Evolutionary conservation across 2,888 invertebrate species (phyloP).

Genomic region (Coleophora flavipennella): DNA sequence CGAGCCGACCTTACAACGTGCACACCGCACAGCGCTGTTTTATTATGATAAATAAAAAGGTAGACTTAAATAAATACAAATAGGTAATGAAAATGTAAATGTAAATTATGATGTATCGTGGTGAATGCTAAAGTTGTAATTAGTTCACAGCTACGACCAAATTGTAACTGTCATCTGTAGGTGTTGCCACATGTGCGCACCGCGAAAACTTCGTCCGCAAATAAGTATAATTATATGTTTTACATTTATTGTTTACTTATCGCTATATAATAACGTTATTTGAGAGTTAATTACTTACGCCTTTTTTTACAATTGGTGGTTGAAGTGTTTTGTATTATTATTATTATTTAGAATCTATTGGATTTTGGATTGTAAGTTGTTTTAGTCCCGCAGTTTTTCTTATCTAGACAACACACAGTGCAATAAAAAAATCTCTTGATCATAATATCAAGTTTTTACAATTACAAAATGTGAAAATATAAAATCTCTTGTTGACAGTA

Average conservation of each 20-base stretch:
- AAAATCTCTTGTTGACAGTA: neutral
- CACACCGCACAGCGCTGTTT: too few relatives aligned
- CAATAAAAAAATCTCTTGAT: conserved; percentile 2
- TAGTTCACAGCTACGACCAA: conserved; percentile 27
- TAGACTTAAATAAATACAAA: too few relatives aligned
- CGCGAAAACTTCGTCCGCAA: too few relatives aligned
- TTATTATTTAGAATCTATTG: conserved; percentile 1
- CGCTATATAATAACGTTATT: too few relatives aligned
- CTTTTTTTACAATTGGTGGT: conserved; percentile 2
- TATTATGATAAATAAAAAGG: too few relatives aligned
- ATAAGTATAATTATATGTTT: too few relatives aligned
- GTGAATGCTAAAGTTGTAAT: conserved; percentile 1
- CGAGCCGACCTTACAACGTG: too few relatives aligned
- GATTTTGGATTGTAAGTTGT: conserved; percentile 1
- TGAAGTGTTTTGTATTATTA: neutral
- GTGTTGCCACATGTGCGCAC: too few relatives aligned
- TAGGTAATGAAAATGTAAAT: conserved; percentile 8
- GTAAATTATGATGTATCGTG: conserved; percentile 5
- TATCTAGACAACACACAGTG: too few relatives aligned
- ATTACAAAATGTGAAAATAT: too few relatives aligned
- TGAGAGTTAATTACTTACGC: neutral
- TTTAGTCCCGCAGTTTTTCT: neutral
- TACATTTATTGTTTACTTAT: too few relatives aligned
- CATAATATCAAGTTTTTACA: too few relatives aligned
- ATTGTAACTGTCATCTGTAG: conserved; percentile 19